Evolutionary conservation across 2,797 vertebrate species (phyloP).

Genomic region (Ateles fusciceps): DNA sequence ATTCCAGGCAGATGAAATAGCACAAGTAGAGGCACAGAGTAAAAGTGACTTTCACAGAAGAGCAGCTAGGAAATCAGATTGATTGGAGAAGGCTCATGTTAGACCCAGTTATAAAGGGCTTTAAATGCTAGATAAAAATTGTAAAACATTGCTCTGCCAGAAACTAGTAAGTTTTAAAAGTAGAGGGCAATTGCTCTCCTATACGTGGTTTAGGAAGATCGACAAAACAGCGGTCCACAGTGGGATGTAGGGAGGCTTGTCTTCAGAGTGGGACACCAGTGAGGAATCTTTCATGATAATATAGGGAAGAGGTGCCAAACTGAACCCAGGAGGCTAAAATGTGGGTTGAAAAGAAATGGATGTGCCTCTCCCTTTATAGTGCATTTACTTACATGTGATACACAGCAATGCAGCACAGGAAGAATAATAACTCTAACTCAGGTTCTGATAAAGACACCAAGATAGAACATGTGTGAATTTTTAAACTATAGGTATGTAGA

Average conservation of each 20-base stretch:
- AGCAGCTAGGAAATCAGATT: not conserved
- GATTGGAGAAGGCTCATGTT: not conserved
- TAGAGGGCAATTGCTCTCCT: not conserved
- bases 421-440: not conserved
- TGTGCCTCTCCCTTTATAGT: not conserved
- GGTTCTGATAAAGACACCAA: not conserved
- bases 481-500: not conserved
- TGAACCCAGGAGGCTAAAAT: not conserved
- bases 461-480: not conserved
- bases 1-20: not conserved
- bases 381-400: not conserved
- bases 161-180: not conserved
- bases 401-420: not conserved
- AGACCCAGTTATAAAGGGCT: not conserved
- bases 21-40: not conserved
- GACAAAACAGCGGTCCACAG: not conserved
- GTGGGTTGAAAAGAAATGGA: not conserved
- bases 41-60: not conserved
- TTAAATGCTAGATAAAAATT: slow-evolving; percentile 19
- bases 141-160: not conserved
- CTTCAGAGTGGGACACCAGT: not conserved
- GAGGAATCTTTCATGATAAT: not conserved
- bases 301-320: not conserved
- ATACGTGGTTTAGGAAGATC: not conserved
- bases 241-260: not conserved